Conservation (phyloP, 2,113 vertebrate genomes). For the Corynorhinus townsendii region DNA sequence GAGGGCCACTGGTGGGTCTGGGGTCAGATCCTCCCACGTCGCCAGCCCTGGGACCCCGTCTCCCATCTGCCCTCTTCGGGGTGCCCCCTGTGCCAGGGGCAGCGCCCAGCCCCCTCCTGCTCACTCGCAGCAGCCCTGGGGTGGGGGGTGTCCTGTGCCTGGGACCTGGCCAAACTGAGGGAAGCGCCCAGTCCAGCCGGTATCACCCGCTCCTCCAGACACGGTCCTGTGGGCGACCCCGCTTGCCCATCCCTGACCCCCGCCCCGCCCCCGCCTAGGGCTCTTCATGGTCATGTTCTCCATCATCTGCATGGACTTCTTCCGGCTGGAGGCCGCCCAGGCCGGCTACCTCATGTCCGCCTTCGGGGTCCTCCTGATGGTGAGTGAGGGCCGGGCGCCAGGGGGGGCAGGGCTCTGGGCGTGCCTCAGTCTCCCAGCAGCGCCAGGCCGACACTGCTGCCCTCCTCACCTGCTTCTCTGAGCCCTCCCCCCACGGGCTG, state of each 20-base stretch:
- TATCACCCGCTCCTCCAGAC: background rate
- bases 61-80: background rate
- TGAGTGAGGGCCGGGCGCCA: conserved; percentile 58
- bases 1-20: background rate
- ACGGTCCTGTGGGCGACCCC: background rate
- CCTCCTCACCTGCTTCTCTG: fast-evolving
- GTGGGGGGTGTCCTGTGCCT: background rate
- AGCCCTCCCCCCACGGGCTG: background rate
- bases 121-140: fast-evolving
- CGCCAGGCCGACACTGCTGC: fast-evolving
- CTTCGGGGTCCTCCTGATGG: conserved; percentile 92
- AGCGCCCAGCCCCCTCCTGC: background rate
- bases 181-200: background rate
- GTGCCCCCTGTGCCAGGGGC: background rate
- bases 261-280: conserved; percentile 71
- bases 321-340: conserved; percentile 86
- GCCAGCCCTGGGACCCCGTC: background rate
- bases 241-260: too few species aligned
- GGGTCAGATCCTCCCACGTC: fast-evolving
- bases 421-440: fast-evolving
- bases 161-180: fast-evolving
- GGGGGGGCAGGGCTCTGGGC: fast-evolving
- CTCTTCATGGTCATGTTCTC: conserved; percentile 96
- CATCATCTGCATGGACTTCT: conserved; percentile 91
- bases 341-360: conserved; percentile 93